These are phyloP conservation scores for Zingel zingel DNA, from an alignment of 2,113 vertebrate species.

Conservation along the genomic window DNA sequence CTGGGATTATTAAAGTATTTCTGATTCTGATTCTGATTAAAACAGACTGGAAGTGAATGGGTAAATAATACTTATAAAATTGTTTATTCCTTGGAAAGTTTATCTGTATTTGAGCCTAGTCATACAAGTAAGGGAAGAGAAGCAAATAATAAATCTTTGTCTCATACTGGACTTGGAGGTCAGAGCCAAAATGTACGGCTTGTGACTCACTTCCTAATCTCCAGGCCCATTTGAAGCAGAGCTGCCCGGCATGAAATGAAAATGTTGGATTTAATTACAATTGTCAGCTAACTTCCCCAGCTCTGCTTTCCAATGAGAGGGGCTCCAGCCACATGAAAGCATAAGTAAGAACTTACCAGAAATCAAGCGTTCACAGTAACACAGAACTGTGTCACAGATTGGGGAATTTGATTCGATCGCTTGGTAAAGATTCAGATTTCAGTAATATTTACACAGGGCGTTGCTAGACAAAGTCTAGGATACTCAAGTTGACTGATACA, in stretches of 20 bases:
- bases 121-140: neutral
- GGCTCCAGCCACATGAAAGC: neutral
- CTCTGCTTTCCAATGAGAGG: neutral
- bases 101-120: neutral
- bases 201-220: conserved; percentile 53
- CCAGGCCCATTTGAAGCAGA: conserved; percentile 3
- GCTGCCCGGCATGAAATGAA: neutral
- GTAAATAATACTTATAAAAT: neutral
- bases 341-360: conserved; percentile 27
- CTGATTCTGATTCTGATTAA: no score
- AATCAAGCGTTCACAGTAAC: conserved; percentile 2
- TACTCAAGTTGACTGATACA: no score
- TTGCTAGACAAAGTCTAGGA: no score
- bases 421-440: neutral
- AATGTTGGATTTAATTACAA: neutral
- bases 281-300: neutral
- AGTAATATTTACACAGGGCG: neutral
- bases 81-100: neutral
- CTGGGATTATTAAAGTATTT: no score
- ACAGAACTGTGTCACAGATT: neutral
- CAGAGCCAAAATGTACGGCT: neutral
- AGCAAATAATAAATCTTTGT: neutral
- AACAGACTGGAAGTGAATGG: neutral
- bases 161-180: neutral
- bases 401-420: neutral